A percentile compares a stretch with the other conserved stretches of the same genome.
Evolutionary conservation across 1,140 invertebrate species (phyloP).

Genomic region (Contarinia nasturtii): DNA sequence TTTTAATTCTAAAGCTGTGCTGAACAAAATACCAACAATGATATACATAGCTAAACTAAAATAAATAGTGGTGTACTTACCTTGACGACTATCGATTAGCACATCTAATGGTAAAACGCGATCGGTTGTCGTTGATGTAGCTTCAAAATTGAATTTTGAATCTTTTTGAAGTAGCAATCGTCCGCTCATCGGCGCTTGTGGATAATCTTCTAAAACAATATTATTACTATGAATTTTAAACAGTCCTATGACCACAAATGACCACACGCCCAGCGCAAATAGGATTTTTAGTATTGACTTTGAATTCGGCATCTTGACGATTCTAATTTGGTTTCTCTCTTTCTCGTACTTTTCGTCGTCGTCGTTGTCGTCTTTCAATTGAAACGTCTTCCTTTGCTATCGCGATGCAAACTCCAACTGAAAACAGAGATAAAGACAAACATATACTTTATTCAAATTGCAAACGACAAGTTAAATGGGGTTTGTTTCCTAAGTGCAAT

Average conservation of each 20-base stretch:
- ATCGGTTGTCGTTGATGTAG: constrained; percentile 22
- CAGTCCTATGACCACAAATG: constrained; percentile 21
- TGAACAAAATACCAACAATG: too few species aligned
- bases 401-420: too few species aligned
- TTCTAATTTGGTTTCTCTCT: too few species aligned
- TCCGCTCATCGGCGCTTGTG: constrained; percentile 16
- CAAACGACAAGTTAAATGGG: too few species aligned
- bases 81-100: constrained; percentile 22
- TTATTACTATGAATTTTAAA: constrained; percentile 23
- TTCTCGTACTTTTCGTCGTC: too few species aligned
- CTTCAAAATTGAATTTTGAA: constrained; percentile 10
- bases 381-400: too few species aligned
- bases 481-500: too few species aligned
- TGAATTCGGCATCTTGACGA: constrained; percentile 15
- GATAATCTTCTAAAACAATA: constrained; percentile 14
- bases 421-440: too few species aligned
- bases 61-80: constrained; percentile 7
- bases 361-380: too few species aligned
- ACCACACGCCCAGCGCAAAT: constrained; percentile 23
- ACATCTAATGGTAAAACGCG: constrained; percentile 22
- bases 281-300: constrained; percentile 22
- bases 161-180: constrained; percentile 22
- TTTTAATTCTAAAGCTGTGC: too few species aligned
- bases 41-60: too few species aligned
- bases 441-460: too few species aligned